phyloP scores from a whole-genome alignment of 2,113 vertebrate species.

The Azemiops feae region DNA sequence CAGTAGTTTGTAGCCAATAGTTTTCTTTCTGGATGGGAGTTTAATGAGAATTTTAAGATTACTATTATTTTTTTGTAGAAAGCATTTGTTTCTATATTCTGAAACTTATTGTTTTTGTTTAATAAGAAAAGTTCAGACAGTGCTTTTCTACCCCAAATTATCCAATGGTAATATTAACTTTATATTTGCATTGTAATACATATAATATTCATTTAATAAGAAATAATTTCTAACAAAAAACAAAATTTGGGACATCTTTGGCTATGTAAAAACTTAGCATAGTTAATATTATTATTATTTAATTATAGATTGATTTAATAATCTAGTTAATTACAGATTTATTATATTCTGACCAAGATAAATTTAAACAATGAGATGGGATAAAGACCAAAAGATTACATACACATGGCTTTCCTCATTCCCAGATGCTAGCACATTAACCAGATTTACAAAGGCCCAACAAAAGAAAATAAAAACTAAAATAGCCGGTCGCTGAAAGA shows the following conservation, averaged over 20 bases:
- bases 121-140: slow-evolving; percentile 41
- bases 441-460: background rate
- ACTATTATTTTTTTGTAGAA: slow-evolving; percentile 17
- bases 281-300: slow-evolving; percentile 31
- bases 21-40: slow-evolving; percentile 6
- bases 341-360: slow-evolving; percentile 28
- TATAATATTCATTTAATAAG: slow-evolving; percentile 27
- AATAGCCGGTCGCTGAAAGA: background rate
- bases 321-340: background rate
- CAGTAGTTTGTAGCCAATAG: slow-evolving; percentile 6
- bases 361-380: slow-evolving; percentile 37
- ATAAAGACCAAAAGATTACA: background rate
- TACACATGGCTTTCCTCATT: background rate
- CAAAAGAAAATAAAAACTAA: background rate
- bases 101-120: slow-evolving; percentile 28
- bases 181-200: background rate
- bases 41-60: slow-evolving; percentile 40
- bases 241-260: background rate
- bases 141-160: background rate
- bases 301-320: background rate
- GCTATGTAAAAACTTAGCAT: slow-evolving; percentile 13
- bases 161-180: slow-evolving; percentile 29
- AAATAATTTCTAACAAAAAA: slow-evolving; percentile 10
- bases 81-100: slow-evolving; percentile 25
- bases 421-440: background rate